Percentiles rank a stretch among this genome's conserved stretches.
Evolutionary conservation across 2,797 vertebrate species (phyloP).

Genomic region (Rhadinocentrus ornatus): DNA sequence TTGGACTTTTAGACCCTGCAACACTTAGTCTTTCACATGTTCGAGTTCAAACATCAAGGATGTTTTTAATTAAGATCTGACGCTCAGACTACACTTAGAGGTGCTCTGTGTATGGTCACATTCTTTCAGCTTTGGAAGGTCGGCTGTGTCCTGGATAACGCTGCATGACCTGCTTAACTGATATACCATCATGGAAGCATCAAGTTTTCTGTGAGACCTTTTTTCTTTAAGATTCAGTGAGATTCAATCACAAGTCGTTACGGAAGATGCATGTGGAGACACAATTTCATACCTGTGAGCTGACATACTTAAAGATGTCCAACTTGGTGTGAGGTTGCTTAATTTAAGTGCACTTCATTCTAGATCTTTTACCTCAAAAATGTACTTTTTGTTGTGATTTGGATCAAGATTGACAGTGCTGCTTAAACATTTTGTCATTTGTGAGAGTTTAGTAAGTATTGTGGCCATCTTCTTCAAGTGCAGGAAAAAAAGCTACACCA

Average conservation of each 20-base stretch:
- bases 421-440: background rate
- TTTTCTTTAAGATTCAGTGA: background rate
- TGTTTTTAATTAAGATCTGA: background rate
- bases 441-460: background rate
- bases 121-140: background rate
- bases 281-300: background rate
- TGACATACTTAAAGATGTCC: background rate
- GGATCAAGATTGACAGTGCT: too few species aligned
- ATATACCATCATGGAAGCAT: background rate
- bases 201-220: background rate
- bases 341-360: background rate
- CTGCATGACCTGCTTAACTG: background rate
- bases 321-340: background rate
- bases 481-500: background rate
- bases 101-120: background rate
- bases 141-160: background rate
- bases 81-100: background rate
- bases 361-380: background rate
- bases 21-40: background rate
- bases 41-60: background rate
- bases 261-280: background rate
- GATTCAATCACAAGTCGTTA: background rate
- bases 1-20: background rate
- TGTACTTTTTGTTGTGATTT: background rate
- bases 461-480: background rate